Conservation (phyloP, 2,888 invertebrate genomes). For the Cabera pusaria region DNA sequence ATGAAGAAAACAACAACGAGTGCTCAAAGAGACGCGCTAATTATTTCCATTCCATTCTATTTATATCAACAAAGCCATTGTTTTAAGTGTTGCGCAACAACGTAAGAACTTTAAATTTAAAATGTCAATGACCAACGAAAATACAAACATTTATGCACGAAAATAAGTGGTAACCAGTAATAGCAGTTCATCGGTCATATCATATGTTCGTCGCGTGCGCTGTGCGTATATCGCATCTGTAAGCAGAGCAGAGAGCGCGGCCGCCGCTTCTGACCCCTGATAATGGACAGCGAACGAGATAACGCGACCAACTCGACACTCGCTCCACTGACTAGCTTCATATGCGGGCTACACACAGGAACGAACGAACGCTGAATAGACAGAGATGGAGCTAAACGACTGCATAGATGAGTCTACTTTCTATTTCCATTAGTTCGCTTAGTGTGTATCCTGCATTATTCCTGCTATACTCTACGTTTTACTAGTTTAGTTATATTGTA, state of each 20-base stretch:
- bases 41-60: too few relatives aligned
- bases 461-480: too few relatives aligned
- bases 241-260: conserved; percentile 61
- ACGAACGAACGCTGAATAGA: too few relatives aligned
- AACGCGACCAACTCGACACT: conserved; percentile 42
- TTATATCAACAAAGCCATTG: conserved; percentile 12
- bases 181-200: conserved; percentile 56
- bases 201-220: conserved; percentile 71
- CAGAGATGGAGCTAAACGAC: too few relatives aligned
- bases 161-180: conserved; percentile 26
- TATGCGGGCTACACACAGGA: too few relatives aligned
- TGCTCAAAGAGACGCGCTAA: too few relatives aligned
- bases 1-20: too few relatives aligned
- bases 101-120: too few relatives aligned
- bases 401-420: too few relatives aligned
- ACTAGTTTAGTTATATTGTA: too few relatives aligned
- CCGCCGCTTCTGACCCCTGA: conserved; percentile 66
- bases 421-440: too few relatives aligned
- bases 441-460: too few relatives aligned
- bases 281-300: conserved; percentile 48
- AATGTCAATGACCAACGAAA: conserved; percentile 37
- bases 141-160: conserved; percentile 39
- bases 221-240: conserved; percentile 52
- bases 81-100: conserved; percentile 23
- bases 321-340: conserved; percentile 40